Base-by-base conservation (phyloP, 2,113 vertebrate species). In the Hystrix brachyura region DNA sequence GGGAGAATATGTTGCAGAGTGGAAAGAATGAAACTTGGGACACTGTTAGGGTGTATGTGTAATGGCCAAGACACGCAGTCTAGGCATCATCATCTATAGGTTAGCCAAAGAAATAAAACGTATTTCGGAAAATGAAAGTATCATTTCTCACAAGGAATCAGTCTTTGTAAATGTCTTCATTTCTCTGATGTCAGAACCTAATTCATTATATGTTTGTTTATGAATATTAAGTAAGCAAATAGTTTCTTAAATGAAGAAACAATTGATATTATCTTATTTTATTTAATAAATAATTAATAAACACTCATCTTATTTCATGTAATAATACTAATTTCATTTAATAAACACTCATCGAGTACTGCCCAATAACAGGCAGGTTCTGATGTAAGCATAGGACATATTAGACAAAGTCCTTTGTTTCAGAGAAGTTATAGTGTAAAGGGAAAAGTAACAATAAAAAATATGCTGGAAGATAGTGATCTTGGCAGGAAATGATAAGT, bases 81-180 rank as follows among this genome's bases (percentile, higher is more conserved):
- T 51, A 34, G 76, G 79, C 34, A 53, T 92, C 57, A 46, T 43
- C 13, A 10, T 67, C 32, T 57, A 48, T 3, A 23, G 23, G 21
- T 32, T 62, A 38, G 53, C 34, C 76, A 43, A 18, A 32, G 80
- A 89, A 85, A 85, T 74, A 87, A 94, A 62, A 90, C 32, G 72
- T 11, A 64, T 43, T 85, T n/a, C 55, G 87, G 57, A 85, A 91
- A 95, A 85, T 78, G 74, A 87, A 94, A 64, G 18, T 84, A 71
- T 87, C 25, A 27, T 86, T 85, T 89, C 59, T 46, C 80, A 86
- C 48, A 71, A 90, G 85, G 34, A 92, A 82, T 81, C 65, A 85
- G 21, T 86, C 57, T 92, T 94, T 55, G 5, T 69, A 87, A 88
- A 71, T 85, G 62, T 81, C 72, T 81, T 0, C 17, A 59, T 67